Base-by-base conservation (phyloP, 1,140 invertebrate species). In the Diachasma alloeum region DNA sequence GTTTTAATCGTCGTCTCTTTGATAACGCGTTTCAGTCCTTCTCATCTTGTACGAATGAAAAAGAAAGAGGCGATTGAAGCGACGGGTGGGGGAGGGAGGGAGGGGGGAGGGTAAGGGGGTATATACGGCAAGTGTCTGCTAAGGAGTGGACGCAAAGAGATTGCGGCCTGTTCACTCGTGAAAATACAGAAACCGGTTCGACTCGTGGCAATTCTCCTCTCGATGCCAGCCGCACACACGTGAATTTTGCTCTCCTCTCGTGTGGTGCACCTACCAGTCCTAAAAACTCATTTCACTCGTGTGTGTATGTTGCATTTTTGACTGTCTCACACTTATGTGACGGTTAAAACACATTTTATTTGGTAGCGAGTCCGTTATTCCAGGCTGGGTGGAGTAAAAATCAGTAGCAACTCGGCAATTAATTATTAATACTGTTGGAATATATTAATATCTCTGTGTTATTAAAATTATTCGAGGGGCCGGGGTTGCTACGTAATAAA, bases 121-220 rank as follows among this genome's bases (percentile, higher is more conserved):
- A 19, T 26, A 63, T 63, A 63, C 70, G 26, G 72, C 63, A 74
- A 74, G 72, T 74, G 72, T 74, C 68, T 68, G 69, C 37, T 46
- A 63, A 44, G 37, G 69, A 76, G 53, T 24, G 69, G 71, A 73
- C 59, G 70, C 24, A 68, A 72, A 48, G 24, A 67, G 48, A 72
- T 75, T 63, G 59, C 37, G 72, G 44, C 31, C 69, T 66, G 59
- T 63, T 63, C 68, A 37, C 74, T 75, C 74, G 72, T 71, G 77
- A 74, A 75, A 75, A 78, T 75, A 75, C 53, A 70, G 46, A 46
- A 74, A 75, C 77, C 72, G 77, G 77, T 74, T 70, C 68, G 63
- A 70, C 31, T 70, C 76, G 66, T 74, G 66, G 48, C 69, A 48
- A 71, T 75, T 75, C 74, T 56, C 59, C 59, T 24, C 59, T 63